phyloP scores from a whole-genome alignment of 2,797 vertebrate species.

The Champsocephalus esox region DNA sequence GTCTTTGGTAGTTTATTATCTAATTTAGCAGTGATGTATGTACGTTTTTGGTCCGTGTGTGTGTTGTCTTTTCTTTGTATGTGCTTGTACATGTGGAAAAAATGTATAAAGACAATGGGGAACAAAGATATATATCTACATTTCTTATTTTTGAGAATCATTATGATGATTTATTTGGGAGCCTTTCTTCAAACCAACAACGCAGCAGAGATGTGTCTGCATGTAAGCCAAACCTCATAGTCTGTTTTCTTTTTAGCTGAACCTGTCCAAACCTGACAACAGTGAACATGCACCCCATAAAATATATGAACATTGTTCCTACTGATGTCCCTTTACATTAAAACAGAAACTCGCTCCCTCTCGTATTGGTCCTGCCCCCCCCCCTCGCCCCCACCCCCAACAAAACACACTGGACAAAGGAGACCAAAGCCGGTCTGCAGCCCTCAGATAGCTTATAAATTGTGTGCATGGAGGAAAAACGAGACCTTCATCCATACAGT shows the following conservation, averaged over 20 bases:
- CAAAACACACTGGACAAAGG: conserved; percentile 49
- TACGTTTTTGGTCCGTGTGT: too few relatives aligned
- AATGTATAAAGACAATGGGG: too few relatives aligned
- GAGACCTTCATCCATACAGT: conserved; percentile 29
- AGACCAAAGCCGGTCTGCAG: conserved; percentile 20
- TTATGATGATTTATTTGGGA: background rate
- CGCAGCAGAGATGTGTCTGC: conserved; percentile 13
- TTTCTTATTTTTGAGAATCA: background rate
- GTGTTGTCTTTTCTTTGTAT: too few relatives aligned
- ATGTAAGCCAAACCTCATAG: conserved; percentile 15
- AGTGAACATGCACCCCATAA: conserved; percentile 49
- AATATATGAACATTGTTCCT: conserved; percentile 47
- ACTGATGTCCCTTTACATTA: conserved; percentile 56
- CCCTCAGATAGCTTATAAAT: conserved; percentile 20
- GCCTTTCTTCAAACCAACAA: conserved; percentile 9
- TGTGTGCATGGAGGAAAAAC: conserved; percentile 9
- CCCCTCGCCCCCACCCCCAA: conserved; percentile 19
- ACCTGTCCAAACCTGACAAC: conserved; percentile 51
- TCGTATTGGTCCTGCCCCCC: conserved; percentile 24
- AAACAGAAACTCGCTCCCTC: conserved; percentile 31
- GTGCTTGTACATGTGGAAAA: too few relatives aligned
- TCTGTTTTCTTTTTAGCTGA: conserved; percentile 20
- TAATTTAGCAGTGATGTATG: too few relatives aligned
- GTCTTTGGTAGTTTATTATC: too few relatives aligned
- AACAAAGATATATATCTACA: too few relatives aligned